Base-by-base conservation (phyloP, 92 coral and sea anemone genomes). In the Porites rus region DNA sequence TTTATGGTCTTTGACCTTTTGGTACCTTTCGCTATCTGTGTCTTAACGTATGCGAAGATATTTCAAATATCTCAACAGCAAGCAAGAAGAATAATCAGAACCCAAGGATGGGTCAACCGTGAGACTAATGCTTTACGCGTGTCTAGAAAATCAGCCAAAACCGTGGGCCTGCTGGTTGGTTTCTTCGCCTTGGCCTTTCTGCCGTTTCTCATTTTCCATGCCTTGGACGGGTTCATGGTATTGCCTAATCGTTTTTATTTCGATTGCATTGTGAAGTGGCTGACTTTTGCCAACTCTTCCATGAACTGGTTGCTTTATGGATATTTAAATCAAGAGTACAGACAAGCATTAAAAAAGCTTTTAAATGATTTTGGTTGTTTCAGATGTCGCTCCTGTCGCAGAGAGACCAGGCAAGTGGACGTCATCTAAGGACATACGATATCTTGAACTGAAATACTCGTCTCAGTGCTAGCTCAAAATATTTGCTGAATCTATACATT, bases 221-320 rank as follows among this genome's bases (percentile, higher is more conserved):
- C 86, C 20, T n/a, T 74, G 0, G 90, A 90, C 50, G 82, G 76
- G 51, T 50, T 64, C 11, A 16, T 85, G 10, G 7, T 53, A 19
- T 64, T 51, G 8, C 72, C 82, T 3, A 63, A 74, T 54, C 50
- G 83, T 19, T 43, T 71, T 7, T 79, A 85, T 38, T 51, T 75
- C 58, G 82, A 63, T 62, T 25, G 72, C 64, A 65, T 85, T 56
- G 90, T 68, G 1, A 90, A 65, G 50, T 85, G 86, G 93, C 54
- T 90, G 12, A 46, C 84, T 4, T 89, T 38, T 58, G 22, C 21
- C 51, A 85, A 80, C 75, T 79, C 90, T 53, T 76, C 93, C 1
- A 64, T 74, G 28, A 90, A 90, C 90, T 90, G 93, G 93, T 90
- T 72, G 8, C 87, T 90, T 9, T 90, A 90, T 74, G 61, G 61